Base-by-base conservation (phyloP, 2,113 vertebrate species). In the Rhombomys opimus region DNA sequence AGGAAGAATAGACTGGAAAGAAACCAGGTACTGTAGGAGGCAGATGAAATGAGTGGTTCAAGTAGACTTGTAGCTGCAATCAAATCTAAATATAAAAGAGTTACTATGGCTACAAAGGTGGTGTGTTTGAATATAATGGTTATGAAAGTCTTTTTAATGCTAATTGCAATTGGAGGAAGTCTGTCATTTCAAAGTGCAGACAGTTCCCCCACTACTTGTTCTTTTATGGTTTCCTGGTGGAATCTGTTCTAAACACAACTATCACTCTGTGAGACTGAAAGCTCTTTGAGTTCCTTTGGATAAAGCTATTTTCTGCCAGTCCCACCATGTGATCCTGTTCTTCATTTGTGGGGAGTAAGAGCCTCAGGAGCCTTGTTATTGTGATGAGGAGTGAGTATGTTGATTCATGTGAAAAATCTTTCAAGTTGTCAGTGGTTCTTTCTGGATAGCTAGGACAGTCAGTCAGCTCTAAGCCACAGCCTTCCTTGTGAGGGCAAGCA, bases 61-160 rank as follows among this genome's bases (percentile, higher is more conserved):
- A 91, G 96, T 90, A 95, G 78, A 96, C 95, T 91, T 91, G 96
- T 85, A 90, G 73, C 68, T 96, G 88, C 90, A 97, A 93, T 84
- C 93, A 86, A 96, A 98, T 98, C 94, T 98, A 97, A 98, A 98
- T 95, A 97, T 96, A 94, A 92, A 97, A 97, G 92, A 94, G 98
- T 98, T 98, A 97, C 98, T 97, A 98, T 98, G 98, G 97, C 98
- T 98, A 98, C 98, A 97, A 96, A 98, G 97, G 98, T 89, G 95
- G 97, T 84, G 98, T 97, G 98, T 98, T 98, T 98, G 97, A 99
- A 98, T 98, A 95, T 97, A 98, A 97, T 98, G 94, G 92, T 92
- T 91, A 89, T 96, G 91, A 98, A 94, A 97, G 97, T 97, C 97
- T 98, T 98, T 98, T 97, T 98, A 94, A 98, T 98, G 96, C 93